Evolutionary conservation across 2,797 vertebrate species (phyloP).

Genomic region (Lacerta viridis): DNA sequence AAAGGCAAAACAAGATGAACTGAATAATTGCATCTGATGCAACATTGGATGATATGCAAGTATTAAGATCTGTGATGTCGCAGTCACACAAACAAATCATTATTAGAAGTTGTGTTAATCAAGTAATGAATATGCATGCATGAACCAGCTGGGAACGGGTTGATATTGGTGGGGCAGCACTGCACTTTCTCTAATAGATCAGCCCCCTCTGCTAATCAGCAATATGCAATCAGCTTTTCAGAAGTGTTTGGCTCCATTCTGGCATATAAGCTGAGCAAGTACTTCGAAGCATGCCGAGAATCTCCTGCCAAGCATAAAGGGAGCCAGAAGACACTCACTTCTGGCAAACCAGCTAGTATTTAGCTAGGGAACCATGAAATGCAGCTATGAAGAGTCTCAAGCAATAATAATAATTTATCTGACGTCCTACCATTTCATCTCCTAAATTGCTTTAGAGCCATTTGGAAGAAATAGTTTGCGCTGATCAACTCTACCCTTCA

Average conservation of each 20-base stretch:
- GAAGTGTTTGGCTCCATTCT: slow-evolving; percentile 11
- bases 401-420: slow-evolving; percentile 2
- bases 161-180: no score
- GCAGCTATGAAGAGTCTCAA: neutral
- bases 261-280: slow-evolving; percentile 10
- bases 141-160: neutral
- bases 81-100: neutral
- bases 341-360: neutral
- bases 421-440: slow-evolving; percentile 10
- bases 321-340: neutral
- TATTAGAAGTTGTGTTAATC: neutral
- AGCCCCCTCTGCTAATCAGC: neutral
- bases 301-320: slow-evolving; percentile 6
- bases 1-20: no score
- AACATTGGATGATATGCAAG: neutral
- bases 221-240: slow-evolving; percentile 20
- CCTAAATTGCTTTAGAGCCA: neutral
- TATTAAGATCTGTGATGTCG: neutral
- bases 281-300: neutral
- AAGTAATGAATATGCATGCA: neutral
- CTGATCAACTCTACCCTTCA: neutral
- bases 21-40: neutral
- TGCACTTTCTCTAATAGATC: no score
- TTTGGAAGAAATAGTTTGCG: neutral
- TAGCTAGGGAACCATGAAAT: slow-evolving; percentile 16